phyloP scores from a whole-genome alignment of 2,797 vertebrate species.

The Manis pentadactyla region DNA sequence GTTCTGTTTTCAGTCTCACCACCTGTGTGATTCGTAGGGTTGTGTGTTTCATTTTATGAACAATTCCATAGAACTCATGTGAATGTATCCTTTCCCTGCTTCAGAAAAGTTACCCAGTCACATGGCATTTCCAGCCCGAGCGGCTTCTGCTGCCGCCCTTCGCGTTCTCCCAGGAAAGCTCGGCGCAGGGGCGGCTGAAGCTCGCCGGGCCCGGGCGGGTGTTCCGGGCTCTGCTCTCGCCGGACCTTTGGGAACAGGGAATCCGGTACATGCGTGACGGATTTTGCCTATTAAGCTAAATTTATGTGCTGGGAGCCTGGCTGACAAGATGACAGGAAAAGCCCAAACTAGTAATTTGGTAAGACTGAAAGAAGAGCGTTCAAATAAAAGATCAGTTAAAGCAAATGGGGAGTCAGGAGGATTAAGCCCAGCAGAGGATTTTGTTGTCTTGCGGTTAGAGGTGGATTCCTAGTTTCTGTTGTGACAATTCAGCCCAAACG shows the following conservation, averaged over 20 bases:
- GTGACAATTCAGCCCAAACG: background rate
- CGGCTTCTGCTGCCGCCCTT: constrained; percentile 51
- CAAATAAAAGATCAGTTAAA: background rate
- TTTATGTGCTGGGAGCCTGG: background rate
- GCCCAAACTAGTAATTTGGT: background rate
- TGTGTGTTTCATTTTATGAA: background rate
- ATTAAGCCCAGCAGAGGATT: background rate
- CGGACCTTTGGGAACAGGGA: background rate
- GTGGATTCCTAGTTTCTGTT: background rate
- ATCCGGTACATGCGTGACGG: background rate
- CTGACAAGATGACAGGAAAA: background rate
- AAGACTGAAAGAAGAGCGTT: background rate
- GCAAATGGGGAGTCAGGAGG: background rate
- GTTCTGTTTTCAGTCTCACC: constrained; percentile 51
- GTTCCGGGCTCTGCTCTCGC: background rate
- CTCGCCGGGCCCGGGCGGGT: background rate
- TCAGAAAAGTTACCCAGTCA: constrained; percentile 20
- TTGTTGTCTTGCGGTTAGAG: background rate
- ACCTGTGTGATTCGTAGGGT: background rate
- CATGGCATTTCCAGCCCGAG: constrained; percentile 53
- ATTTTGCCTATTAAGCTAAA: background rate
- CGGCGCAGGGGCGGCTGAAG: background rate
- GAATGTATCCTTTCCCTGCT: background rate
- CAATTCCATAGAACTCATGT: background rate
- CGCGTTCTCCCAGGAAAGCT: constrained; percentile 73